Base-by-base conservation (phyloP, 2,888 invertebrate genomes). In the Drosophila prolongata region DNA sequence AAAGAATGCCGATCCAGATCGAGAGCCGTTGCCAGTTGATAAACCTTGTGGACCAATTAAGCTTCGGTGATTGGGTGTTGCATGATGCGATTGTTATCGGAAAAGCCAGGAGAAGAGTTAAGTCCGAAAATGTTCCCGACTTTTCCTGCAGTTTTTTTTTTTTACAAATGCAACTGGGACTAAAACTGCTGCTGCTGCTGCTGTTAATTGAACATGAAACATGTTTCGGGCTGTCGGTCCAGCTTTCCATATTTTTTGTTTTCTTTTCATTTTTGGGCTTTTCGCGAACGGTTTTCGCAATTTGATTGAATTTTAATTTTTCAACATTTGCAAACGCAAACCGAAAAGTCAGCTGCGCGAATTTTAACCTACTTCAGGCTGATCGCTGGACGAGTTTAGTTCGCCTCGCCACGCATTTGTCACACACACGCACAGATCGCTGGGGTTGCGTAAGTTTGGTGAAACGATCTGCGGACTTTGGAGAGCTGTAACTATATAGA, bases 281-380 rank as follows among this genome's bases (percentile, higher is more conserved):
- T 56, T 75, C 71, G 58, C 46, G 40, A 64, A 44, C 19, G 53
- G 77, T 89, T 83, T 83, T 90, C 88, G 90, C 89, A 89, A 90
- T 87, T 86, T 90, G 78, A 87, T 84, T 83, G 85, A 90, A 86
- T 79, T 82, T 89, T 83, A 87, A 79, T 73, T 89, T 82, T 87
- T 77, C 73, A 71, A 75, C 78, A 77, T 84, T 89, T 80, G 78
- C 78, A 79, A 79, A 70, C 74, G 76, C 79, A 74, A 79, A 42
- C 55, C 67, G 67, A 72, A 83, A 75, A 79, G 78, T 79, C 85
- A 80, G 79, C 87, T 84, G 79, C 81, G 72, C 66, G 34, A 73
- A 76, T 84, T 87, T 87, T 89, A 89, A 83, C 83, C 89, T 83
- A 83, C 84, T 83, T 89, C 81, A 66, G 60, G 53, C 64, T 53